A percentile compares a stretch with the other conserved stretches of the same genome.
Conservation (phyloP, 2,797 vertebrate genomes). For the Micropoecilia bifurca region DNA sequence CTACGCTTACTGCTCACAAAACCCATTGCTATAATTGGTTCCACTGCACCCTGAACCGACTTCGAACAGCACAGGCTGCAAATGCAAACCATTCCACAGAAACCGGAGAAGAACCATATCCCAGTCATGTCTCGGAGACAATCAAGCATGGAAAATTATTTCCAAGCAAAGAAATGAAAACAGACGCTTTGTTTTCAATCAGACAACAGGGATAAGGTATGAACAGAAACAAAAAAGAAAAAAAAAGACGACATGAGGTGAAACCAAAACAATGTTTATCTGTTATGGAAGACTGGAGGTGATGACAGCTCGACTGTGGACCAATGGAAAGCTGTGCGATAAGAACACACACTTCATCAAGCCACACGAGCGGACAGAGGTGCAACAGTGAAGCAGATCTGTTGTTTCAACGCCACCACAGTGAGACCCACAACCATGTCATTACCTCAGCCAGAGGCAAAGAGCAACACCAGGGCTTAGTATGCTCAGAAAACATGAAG, state of each 20-base stretch:
- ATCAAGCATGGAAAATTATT: conserved; percentile 56
- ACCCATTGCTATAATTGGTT: conserved; percentile 75
- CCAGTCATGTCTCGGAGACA: conserved; percentile 40
- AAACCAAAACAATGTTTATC: conserved; percentile 34
- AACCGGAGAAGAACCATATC: conserved; percentile 53
- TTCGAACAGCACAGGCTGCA: conserved; percentile 53
- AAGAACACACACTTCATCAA: conserved; percentile 42
- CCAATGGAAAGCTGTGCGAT: conserved; percentile 44
- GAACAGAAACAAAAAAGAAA: conserved; percentile 11
- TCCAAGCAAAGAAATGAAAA: conserved; percentile 52
- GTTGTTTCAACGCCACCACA: conserved; percentile 51
- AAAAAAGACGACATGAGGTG: conserved; percentile 13
- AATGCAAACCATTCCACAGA: conserved; percentile 57
- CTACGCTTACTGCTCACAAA: conserved; percentile 67
- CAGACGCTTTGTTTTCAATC: conserved; percentile 26
- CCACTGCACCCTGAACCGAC: conserved; percentile 65
- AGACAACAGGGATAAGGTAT: conserved; percentile 19
- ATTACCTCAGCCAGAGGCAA: conserved; percentile 53
- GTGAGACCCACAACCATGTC: conserved; percentile 57
- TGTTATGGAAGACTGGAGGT: conserved; percentile 16
- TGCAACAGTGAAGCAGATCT: conserved; percentile 40
- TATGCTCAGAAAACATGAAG: conserved; percentile 27
- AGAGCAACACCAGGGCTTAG: conserved; percentile 39
- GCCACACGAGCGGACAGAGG: conserved; percentile 48
- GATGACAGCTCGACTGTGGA: conserved; percentile 27